Base-by-base conservation (phyloP, 2,888 invertebrate genomes). In the Oeneis ivallda region DNA sequence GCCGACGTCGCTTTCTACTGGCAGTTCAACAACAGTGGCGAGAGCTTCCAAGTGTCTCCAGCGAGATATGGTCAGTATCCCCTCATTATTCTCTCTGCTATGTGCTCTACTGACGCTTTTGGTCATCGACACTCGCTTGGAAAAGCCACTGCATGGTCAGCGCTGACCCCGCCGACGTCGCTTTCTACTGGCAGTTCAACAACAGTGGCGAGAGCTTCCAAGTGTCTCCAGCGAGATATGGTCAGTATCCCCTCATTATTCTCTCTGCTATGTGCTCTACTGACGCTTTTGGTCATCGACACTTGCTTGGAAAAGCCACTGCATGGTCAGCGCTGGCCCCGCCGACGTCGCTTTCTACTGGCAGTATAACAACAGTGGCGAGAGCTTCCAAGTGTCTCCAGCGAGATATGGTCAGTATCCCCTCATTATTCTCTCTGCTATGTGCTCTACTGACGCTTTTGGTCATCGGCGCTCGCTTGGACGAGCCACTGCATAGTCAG, bases 21-120 rank as follows among this genome's bases (percentile, higher is more conserved):
- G 97, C 96, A 96, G 82, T 96, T 97, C 87, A 97, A 97, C 82
- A 96, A 96, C 84, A 96, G 96, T 76, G 96, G 97, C 2, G 97
- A 97, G 81, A 96, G 95, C 81, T 96, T 96, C 77, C 96, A 96
- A 80, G 96, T 96, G 13, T 94, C 95, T 0, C 95, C 96, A 0
- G 95, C 90, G 2, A 83, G 92, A 90, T 92, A 91, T 67, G 91
- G 92, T 91, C 53, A 76, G 72, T 65, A 11, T 15, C 10, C n/a
- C 10, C 5, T 43, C 11, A 13, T 13, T 6, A 34, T 97, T 94
- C 85, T 95, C 96, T 7, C 97, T 97, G 13, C 95, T 96, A 3
- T 97, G 97, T 86, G 93, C 92, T 65, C 94, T 94, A 76, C 93
- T 93, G 41, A 94, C 95, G 43, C 93, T 96, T 10, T 93, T 94